Percentiles rank a stretch among this genome's conserved stretches.
phyloP scores from a whole-genome alignment of 2,797 vertebrate genomes.

The Eleutherodactylus coqui region DNA sequence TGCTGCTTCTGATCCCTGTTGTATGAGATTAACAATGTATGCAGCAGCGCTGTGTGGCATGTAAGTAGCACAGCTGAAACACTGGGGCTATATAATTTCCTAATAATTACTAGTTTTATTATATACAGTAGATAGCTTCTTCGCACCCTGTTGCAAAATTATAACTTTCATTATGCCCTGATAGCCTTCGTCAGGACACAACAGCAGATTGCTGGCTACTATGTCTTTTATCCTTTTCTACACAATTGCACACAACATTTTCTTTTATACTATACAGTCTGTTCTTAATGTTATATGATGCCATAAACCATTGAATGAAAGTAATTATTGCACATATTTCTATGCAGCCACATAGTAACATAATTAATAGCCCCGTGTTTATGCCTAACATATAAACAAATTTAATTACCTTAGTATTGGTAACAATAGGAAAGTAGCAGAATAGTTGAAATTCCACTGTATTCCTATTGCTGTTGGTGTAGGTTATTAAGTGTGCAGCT shows the following conservation, averaged over 20 bases:
- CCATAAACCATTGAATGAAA: not conserved
- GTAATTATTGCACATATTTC: not conserved
- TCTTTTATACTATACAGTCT: not conserved
- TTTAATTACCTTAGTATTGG: not conserved
- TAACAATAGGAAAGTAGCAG: not conserved
- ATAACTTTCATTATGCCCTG: too few species aligned
- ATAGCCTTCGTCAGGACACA: too few species aligned
- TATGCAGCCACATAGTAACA: not conserved
- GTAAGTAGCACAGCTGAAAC: too few species aligned
- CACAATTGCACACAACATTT: not conserved
- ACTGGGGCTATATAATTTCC: too few species aligned
- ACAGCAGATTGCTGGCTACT: not conserved
- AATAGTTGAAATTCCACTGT: not conserved
- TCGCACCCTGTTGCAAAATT: too few species aligned
- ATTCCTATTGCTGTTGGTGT: not conserved
- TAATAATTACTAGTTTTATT: too few species aligned
- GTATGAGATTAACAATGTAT: too few species aligned
- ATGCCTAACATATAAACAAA: not conserved
- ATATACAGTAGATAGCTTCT: too few species aligned
- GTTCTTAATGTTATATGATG: not conserved
- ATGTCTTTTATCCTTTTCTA: not conserved
- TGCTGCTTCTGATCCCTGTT: too few species aligned
- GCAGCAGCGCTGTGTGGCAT: too few species aligned
- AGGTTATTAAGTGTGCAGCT: slow-evolving; percentile 2
- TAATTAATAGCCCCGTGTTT: not conserved